Percentiles rank a stretch among this genome's conserved stretches.
These are phyloP conservation scores for Leptodactylus fuscus DNA, from an alignment of 2,113 vertebrate species.

Conservation along the genomic window DNA sequence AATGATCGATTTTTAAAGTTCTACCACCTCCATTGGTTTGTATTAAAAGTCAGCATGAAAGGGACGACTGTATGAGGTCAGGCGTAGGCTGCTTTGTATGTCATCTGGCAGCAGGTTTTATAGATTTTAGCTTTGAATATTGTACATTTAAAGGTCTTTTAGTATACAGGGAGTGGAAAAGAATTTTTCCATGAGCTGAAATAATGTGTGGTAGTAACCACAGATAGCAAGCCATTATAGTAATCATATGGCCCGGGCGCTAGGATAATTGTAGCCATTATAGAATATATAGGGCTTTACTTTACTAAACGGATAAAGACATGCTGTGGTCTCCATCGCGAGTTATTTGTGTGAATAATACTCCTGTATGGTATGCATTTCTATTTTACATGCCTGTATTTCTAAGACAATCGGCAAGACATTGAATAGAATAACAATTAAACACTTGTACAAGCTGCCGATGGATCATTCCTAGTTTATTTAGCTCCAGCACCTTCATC, in stretches of 20 bases:
- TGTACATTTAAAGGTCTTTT: slow-evolving; percentile 3
- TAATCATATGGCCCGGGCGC: background rate
- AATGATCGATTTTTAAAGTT: slow-evolving; percentile 59
- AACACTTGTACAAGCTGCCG: no score
- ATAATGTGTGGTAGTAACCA: background rate
- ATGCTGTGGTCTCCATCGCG: background rate
- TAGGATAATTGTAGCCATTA: background rate
- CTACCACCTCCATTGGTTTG: slow-evolving; percentile 53
- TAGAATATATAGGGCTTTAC: background rate
- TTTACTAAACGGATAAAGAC: background rate
- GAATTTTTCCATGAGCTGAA: background rate
- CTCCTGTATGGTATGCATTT: no score
- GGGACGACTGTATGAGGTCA: slow-evolving; percentile 23
- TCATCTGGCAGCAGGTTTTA: slow-evolving; percentile 46
- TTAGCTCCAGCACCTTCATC: no score
- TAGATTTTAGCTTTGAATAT: slow-evolving; percentile 61
- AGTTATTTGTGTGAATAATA: background rate
- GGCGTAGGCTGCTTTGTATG: slow-evolving; percentile 27
- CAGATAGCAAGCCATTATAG: background rate
- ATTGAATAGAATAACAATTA: no score
- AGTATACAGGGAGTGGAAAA: background rate
- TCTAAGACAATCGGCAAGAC: no score
- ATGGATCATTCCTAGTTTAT: no score
- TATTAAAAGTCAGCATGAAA: background rate
- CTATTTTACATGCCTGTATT: no score